phyloP scores from a whole-genome alignment of 2,113 vertebrate species.

The Artemisiospiza belli region DNA sequence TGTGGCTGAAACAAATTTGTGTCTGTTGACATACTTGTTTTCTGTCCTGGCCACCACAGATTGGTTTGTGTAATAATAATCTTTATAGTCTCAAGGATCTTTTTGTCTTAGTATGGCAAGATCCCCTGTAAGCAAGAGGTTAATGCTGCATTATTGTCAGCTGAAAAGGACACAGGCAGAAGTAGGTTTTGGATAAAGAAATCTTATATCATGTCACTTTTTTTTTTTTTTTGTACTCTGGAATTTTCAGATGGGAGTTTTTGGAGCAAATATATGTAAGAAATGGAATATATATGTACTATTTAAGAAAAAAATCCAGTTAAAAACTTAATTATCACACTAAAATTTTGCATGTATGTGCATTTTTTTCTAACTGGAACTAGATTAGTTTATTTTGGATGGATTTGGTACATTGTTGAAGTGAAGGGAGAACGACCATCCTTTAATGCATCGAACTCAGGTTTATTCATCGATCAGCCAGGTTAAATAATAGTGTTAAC shows the following conservation, averaged over 20 bases:
- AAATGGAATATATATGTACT: not conserved
- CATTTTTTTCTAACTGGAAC: not conserved
- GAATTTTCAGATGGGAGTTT: not conserved
- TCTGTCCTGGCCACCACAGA: not conserved
- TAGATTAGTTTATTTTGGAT: not conserved
- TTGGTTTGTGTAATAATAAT: not conserved
- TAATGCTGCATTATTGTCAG: not conserved
- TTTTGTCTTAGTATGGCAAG: not conserved
- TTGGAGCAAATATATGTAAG: not conserved
- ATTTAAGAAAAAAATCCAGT: not conserved
- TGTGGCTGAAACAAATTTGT: not conserved
- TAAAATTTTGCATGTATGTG: not conserved
- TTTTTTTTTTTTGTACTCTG: not conserved
- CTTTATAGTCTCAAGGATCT: not conserved
- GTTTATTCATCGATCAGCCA: too few species aligned
- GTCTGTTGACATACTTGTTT: not conserved
- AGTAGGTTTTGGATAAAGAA: not conserved
- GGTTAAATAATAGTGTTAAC: too few species aligned
- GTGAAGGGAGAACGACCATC: too few species aligned
- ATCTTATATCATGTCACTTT: accelerated
- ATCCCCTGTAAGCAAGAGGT: not conserved
- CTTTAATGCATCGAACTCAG: too few species aligned
- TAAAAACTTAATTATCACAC: not conserved
- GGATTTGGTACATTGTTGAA: not conserved
- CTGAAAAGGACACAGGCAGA: not conserved